Base-by-base conservation (phyloP, 1,140 invertebrate genomes). In the Euschistus heros region DNA sequence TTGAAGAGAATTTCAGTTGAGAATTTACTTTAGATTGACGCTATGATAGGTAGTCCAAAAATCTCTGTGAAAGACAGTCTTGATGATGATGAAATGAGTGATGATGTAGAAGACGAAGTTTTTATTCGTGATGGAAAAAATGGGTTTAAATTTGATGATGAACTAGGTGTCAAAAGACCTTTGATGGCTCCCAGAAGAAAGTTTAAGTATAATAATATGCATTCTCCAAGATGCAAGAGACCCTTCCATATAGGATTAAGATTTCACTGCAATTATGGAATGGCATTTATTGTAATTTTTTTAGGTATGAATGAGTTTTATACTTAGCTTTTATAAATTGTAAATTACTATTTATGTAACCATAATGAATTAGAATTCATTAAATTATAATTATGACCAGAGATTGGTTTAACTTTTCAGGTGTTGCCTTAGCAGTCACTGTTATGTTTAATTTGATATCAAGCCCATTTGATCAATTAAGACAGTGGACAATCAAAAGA, bases 51-150 rank as follows among this genome's bases (percentile, higher is more conserved):
- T 37, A 54, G 50, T 14, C 18, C 68, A 17, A 73, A 72, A 63
- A 66, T 75, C 17, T 69, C 74, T 24, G 73, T 79, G 0, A 70
- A 72, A 62, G 79, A 80, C 63, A 78, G 75, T 63, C 76, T 75
- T 52, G 79, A 80, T 24, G 82, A 84, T 47, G 82, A 84, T 52
- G 82, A 84, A 70, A 68, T 81, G 18, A 83, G 81, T 66, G 72
- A 74, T 67, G 86, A 88, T 74, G 81, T 87, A 4, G 87, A 88
- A 70, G 86, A 88, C 73, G 84, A 86, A 72, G 86, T 89, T 17
- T 88, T 89, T 70, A 86, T 88, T 67, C 77, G 85, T 67, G 84
- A 87, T 77, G 84, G 85, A 13, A 80, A 81, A 74, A 82, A 79
- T 71, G 79, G 80, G 42, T 80, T 75, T 65, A 77, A 79, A 68